Percentiles rank a stretch among this genome's conserved stretches.
phyloP scores from a whole-genome alignment of 2,113 vertebrate species.

The Thryonomys swinderianus region DNA sequence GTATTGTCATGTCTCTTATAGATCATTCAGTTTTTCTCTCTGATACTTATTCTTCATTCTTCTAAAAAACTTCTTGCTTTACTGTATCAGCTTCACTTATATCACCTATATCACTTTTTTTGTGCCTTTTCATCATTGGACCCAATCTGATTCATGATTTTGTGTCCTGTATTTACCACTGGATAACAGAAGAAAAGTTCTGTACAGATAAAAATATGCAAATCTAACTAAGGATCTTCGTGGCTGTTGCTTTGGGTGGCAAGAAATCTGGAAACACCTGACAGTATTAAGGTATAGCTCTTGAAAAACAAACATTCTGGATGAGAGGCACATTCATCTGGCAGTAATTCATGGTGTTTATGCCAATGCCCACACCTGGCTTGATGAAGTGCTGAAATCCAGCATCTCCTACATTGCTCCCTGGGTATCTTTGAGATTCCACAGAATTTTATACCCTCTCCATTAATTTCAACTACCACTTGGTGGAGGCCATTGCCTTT shows the following conservation, averaged over 20 bases:
- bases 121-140: neutral
- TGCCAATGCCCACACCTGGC: conserved; percentile 40
- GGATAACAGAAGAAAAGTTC: neutral
- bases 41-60: neutral
- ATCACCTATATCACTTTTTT: too few species aligned
- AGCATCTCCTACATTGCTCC: neutral
- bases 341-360: neutral
- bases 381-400: neutral
- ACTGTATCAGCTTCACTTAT: neutral
- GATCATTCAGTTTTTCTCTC: neutral
- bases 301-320: conserved; percentile 5
- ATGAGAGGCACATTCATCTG: neutral
- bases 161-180: neutral
- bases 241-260: neutral
- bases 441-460: neutral
- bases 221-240: neutral
- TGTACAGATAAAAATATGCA: neutral
- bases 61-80: neutral
- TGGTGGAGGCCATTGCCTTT: neutral
- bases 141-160: neutral
- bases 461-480: neutral
- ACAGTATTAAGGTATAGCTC: conserved; percentile 12
- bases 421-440: neutral
- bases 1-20: neutral
- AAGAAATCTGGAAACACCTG: conserved; percentile 57